phyloP scores from a whole-genome alignment of 2,797 vertebrate genomes.

The Leptoclinus maculatus region DNA sequence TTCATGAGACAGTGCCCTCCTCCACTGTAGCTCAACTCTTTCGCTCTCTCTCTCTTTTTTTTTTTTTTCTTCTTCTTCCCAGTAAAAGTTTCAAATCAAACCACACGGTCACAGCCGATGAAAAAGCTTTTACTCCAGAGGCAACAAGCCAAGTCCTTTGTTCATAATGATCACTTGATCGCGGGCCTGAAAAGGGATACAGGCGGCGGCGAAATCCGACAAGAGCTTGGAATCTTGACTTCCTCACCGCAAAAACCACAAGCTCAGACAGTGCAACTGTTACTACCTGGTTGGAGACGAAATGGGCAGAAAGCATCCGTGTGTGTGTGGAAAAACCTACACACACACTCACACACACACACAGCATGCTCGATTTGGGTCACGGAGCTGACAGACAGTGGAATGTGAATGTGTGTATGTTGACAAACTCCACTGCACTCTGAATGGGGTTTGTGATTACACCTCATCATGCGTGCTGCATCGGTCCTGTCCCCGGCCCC shows the following conservation, averaged over 20 bases:
- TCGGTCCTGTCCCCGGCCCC: conserved; percentile 63
- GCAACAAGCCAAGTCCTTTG: conserved; percentile 80
- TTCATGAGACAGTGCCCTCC: conserved; percentile 4
- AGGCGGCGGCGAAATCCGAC: conserved; percentile 66
- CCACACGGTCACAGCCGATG: conserved; percentile 70
- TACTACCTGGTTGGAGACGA: conserved; percentile 78
- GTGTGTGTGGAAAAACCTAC: conserved; percentile 15
- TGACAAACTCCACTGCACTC: conserved; percentile 85
- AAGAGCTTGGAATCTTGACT: conserved; percentile 74
- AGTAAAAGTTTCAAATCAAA: conserved; percentile 70
- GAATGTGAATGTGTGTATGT: conserved; percentile 84
- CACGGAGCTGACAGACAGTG: conserved; percentile 81
- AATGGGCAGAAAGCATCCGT: conserved; percentile 62
- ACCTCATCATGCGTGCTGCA: conserved; percentile 79
- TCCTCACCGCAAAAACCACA: conserved; percentile 75
- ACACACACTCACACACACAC: conserved; percentile 40
- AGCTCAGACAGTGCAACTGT: conserved; percentile 65
- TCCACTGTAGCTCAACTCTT: not conserved
- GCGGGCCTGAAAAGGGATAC: conserved; percentile 81
- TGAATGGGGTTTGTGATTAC: conserved; percentile 86
- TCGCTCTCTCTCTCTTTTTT: not conserved
- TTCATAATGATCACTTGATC: conserved; percentile 84
- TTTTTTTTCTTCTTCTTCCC: not conserved
- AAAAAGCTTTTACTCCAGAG: conserved; percentile 79
- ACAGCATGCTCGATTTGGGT: conserved; percentile 78